Evolutionary conservation across 2,888 invertebrate species (phyloP).

Genomic region (Melieria omissa): DNA sequence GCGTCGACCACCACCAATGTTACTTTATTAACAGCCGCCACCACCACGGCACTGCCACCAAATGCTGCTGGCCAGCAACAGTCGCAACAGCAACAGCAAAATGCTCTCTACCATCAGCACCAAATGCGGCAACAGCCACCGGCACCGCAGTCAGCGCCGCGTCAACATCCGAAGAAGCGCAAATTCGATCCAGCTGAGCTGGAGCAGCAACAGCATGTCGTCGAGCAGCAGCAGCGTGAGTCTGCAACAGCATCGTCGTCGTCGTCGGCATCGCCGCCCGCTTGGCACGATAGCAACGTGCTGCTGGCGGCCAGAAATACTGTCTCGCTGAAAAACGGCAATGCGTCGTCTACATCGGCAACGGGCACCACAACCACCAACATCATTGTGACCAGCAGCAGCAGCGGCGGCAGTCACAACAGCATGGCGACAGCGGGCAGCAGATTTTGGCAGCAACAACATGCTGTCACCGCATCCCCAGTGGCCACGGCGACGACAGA

Average conservation of each 20-base stretch:
- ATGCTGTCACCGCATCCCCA: conserved; percentile 31
- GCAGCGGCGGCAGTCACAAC: conserved; percentile 21
- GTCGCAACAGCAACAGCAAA: conserved; percentile 53
- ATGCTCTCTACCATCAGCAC: conserved; percentile 69
- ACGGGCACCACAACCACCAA: conserved; percentile 25
- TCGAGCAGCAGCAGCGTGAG: conserved; percentile 45
- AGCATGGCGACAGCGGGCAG: conserved; percentile 6
- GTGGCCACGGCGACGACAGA: conserved; percentile 31
- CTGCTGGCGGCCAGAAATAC: conserved; percentile 23
- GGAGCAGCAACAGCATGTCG: conserved; percentile 53
- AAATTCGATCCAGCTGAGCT: conserved; percentile 67
- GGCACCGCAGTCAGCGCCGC: conserved; percentile 61
- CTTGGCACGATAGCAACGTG: conserved; percentile 36
- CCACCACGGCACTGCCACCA: conserved; percentile 67
- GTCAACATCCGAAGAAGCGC: conserved; percentile 93
- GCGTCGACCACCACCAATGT: conserved; percentile 64
- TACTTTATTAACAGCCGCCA: conserved; percentile 65
- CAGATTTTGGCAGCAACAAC: conserved; percentile 19
- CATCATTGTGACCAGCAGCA: conserved; percentile 15
- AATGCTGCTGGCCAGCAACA: conserved; percentile 77
- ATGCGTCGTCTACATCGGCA: conserved; percentile 36
- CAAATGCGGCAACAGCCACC: conserved; percentile 67
- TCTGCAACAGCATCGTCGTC: conserved; percentile 40
- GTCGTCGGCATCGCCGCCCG: conserved; percentile 44
- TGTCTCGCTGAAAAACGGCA: conserved; percentile 53